Evolutionary conservation across 2,113 vertebrate genomes (phyloP).

Genomic region (Apeltes quadracus): DNA sequence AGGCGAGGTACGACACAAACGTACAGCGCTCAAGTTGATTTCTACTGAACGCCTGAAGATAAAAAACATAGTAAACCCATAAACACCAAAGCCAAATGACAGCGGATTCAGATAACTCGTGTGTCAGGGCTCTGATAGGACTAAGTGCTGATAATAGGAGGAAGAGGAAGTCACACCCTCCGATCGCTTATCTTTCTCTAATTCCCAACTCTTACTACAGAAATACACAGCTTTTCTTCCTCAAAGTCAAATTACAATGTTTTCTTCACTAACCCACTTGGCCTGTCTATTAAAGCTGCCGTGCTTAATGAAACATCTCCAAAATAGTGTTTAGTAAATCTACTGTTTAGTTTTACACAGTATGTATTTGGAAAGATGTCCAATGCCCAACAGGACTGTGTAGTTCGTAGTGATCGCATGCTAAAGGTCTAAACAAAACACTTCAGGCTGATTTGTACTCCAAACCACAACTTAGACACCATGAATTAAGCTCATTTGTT

Average conservation of each 20-base stretch:
- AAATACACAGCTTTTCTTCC: background rate
- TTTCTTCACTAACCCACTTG: background rate
- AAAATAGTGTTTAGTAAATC: too few relatives aligned
- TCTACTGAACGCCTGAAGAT: background rate
- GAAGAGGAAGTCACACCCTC: conserved; percentile 27
- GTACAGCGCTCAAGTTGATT: background rate
- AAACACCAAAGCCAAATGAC: background rate
- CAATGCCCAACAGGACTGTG: background rate
- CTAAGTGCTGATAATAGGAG: conserved; percentile 5
- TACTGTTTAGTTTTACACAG: too few relatives aligned
- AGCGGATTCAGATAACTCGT: conserved; percentile 18
- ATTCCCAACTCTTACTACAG: background rate
- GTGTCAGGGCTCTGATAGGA: conserved; percentile 2
- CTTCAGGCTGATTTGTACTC: background rate
- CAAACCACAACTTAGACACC: background rate
- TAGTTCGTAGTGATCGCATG: background rate
- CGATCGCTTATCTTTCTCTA: conserved; percentile 1
- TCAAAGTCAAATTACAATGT: background rate
- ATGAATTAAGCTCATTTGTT: background rate
- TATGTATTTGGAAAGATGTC: background rate
- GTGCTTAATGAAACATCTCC: too few relatives aligned
- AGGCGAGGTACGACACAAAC: background rate
- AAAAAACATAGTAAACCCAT: background rate
- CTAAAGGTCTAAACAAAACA: background rate
- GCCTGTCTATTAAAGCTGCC: too few relatives aligned